Conservation (phyloP, 2,113 vertebrate species). For the Ictidomys tridecemlineatus region DNA sequence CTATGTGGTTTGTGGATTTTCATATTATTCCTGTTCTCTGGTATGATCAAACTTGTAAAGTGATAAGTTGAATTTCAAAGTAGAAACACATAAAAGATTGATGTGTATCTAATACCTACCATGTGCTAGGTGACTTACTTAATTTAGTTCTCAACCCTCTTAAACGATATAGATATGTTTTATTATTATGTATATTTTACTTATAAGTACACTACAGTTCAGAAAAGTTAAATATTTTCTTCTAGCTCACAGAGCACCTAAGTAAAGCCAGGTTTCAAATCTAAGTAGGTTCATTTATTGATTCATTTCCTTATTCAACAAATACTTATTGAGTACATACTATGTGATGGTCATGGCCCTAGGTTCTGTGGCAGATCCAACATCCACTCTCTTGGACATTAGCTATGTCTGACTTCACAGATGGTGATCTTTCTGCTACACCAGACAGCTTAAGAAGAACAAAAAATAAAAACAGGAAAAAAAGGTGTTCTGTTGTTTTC, state of each 20-base stretch:
- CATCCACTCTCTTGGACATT: not conserved
- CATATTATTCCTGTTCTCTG: not conserved
- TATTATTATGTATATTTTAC: slow-evolving; percentile 58
- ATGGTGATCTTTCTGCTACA: not conserved
- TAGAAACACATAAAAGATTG: slow-evolving; percentile 28
- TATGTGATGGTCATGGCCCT: not conserved
- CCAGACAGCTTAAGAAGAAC: not conserved
- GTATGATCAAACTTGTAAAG: slow-evolving; percentile 17
- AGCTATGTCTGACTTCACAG: not conserved
- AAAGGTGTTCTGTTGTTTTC: not conserved
- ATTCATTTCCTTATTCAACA: slow-evolving; percentile 26
- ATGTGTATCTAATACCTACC: slow-evolving; percentile 5
- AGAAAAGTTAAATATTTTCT: slow-evolving; percentile 51
- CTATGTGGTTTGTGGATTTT: slow-evolving; percentile 43
- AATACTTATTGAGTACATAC: not conserved
- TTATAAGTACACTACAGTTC: slow-evolving; percentile 5
- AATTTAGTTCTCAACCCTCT: not conserved
- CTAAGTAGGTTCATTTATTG: not conserved
- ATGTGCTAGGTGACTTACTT: not conserved
- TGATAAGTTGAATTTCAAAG: not conserved
- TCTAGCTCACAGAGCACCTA: slow-evolving; percentile 27
- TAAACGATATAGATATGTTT: slow-evolving; percentile 30
- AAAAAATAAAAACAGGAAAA: not conserved
- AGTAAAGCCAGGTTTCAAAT: slow-evolving; percentile 24
- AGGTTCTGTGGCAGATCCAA: not conserved